Evolutionary conservation across 2,797 vertebrate genomes (phyloP), one percentile per base, ranked within the genome.

Genomic region (Natrix natrix): DNA sequence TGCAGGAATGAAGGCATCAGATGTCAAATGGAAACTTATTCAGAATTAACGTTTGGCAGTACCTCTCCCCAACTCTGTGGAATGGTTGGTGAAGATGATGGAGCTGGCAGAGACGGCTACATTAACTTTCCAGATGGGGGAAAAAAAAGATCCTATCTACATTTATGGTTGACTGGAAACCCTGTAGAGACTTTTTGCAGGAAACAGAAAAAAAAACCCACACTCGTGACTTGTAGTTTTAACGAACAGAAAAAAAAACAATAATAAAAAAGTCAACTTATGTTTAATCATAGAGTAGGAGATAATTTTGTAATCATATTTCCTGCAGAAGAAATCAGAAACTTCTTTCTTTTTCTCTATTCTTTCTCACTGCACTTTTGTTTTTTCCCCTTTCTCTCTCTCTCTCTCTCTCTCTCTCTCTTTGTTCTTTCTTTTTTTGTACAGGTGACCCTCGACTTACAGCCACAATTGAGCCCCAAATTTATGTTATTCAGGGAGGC

Each of bases 1-100:
- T 32, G 88, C 48, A 92, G 92, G 92, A 28, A 95, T 94, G 92
- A 92, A 92, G 89, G 52, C 48, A 60, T 0, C 5, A 60, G 74
- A 83, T 0, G 0, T n/a, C 59, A 86, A 43, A 89, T 60, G 5
- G 52, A 95, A 54, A 92, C 69, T 74, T 37, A 74, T 74, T 32
- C 69, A 74, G 69, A 74, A 74, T 37, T 74, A 74, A 74, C 7
- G 1, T 66, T n/a, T 66, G 61, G 17, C 69, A 74, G n/a, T 37
- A 20, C 16, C 32, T 2, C 1, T 12, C 12, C 28, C 12, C 26
- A 28, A n/a, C 16, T 7, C 66, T 37, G n/a, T 8, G 7, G 69
- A 37, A 74, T 74, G 32, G 16, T 74, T 17, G 1, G 32, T 37
- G 69, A 74, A 74, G 32, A 74, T 20, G 32, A 74, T 37, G 66